Conservation (phyloP, 2,888 invertebrate species). For the Dryadula phaetusa region DNA sequence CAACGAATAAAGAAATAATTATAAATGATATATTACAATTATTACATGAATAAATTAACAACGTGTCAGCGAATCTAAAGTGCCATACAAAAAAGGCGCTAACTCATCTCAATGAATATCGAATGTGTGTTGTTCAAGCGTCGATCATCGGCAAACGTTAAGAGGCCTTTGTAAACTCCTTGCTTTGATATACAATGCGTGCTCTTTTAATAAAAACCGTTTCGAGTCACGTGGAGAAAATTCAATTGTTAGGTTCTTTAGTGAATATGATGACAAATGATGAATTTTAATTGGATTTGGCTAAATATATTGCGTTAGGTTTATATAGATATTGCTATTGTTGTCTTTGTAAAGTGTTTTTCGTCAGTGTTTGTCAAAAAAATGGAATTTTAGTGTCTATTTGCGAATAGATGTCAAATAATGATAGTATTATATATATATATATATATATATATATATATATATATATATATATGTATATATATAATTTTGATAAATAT, state of each 20-base stretch:
- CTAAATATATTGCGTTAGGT: not conserved
- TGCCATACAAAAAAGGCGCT: conserved; percentile 59
- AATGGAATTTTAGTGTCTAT: not conserved
- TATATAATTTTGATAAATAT: too few relatives aligned
- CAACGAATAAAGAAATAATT: not conserved
- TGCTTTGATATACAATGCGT: conserved; percentile 45
- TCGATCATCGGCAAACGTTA: conserved; percentile 52
- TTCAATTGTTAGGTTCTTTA: conserved; percentile 29
- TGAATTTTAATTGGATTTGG: conserved; percentile 5
- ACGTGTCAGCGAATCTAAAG: conserved; percentile 35
- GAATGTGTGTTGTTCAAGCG: conserved; percentile 67
- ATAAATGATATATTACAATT: not conserved
- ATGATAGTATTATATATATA: too few relatives aligned
- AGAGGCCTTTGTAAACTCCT: conserved; percentile 47
- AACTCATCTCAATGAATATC: conserved; percentile 73
- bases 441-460: too few relatives aligned
- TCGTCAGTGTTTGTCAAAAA: too few relatives aligned
- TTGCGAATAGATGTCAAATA: too few relatives aligned
- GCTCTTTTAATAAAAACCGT: conserved; percentile 40
- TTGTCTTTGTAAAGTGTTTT: not conserved
- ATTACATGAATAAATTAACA: conserved; percentile 11
- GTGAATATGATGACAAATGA: conserved; percentile 19
- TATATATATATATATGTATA: too few relatives aligned
- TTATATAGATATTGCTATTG: not conserved
- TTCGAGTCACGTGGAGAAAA: conserved; percentile 31